Percentiles rank a stretch among this genome's conserved stretches.
phyloP scores from a whole-genome alignment of 2,888 invertebrate genomes.

The Nomada fabriciana region DNA sequence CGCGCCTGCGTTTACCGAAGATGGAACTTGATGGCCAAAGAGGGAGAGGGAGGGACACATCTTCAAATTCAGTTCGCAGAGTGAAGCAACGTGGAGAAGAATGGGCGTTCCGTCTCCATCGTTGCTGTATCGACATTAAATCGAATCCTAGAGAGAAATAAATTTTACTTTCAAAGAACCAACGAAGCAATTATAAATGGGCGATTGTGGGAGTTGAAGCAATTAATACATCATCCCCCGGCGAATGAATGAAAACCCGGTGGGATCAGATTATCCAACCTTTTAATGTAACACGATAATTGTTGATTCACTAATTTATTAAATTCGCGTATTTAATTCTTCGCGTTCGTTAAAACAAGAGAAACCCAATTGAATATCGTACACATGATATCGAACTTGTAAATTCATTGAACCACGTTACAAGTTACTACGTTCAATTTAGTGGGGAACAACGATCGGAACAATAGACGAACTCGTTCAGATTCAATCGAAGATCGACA shows the following conservation, averaged over 20 bases:
- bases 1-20: constrained; percentile 53
- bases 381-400: constrained; percentile 17
- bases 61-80: constrained; percentile 75
- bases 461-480: constrained; percentile 36
- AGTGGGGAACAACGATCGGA: constrained; percentile 42
- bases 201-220: constrained; percentile 45
- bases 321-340: constrained; percentile 32
- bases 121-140: constrained; percentile 61
- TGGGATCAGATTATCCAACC: constrained; percentile 34
- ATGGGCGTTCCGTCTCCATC: constrained; percentile 71
- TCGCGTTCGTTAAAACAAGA: constrained; percentile 1
- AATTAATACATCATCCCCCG: constrained; percentile 52
- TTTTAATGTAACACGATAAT: constrained; percentile 43
- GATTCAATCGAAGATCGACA: constrained; percentile 55
- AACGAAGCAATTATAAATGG: constrained; percentile 57
- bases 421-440: constrained; percentile 38
- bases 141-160: constrained; percentile 24
- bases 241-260: constrained; percentile 52
- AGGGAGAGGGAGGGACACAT: constrained; percentile 58
- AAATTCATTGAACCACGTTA: constrained; percentile 34
- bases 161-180: constrained; percentile 41
- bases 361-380: neutral
- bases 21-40: constrained; percentile 40
- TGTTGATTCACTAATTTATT: constrained; percentile 44
- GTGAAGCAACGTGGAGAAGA: constrained; percentile 71